Conservation (phyloP, 2,888 invertebrate species). For the Diabrotica balteata region DNA sequence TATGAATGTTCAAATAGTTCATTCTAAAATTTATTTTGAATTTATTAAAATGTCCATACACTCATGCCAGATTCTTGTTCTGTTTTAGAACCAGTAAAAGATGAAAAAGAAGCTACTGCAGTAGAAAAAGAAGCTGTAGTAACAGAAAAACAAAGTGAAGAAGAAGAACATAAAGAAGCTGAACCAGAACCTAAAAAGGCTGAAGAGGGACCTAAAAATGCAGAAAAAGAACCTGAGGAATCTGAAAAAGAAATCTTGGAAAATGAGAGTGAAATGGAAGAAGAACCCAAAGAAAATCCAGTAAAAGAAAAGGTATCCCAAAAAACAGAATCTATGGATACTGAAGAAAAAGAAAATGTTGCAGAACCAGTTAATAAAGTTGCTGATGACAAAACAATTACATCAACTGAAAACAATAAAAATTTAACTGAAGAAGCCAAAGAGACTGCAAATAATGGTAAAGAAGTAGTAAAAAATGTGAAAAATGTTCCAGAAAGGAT, state of each 20-base stretch:
- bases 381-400: background rate
- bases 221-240: slow-evolving; percentile 23
- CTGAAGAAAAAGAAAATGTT: background rate
- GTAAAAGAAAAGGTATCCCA: background rate
- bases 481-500: background rate
- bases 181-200: slow-evolving; percentile 14
- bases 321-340: background rate
- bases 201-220: slow-evolving; percentile 31
- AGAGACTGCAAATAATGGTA: background rate
- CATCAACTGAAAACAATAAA: background rate
- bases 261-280: background rate
- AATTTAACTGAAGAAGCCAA: background rate
- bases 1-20: background rate
- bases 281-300: background rate
- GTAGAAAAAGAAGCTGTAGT: background rate
- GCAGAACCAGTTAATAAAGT: slow-evolving; percentile 6
- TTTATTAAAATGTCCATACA: too few species aligned
- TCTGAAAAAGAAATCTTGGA: slow-evolving; percentile 2
- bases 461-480: slow-evolving; percentile 1
- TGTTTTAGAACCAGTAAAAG: background rate
- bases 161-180: background rate
- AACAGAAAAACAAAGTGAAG: background rate
- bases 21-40: too few species aligned
- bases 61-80: background rate
- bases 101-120: background rate